Evolutionary conservation across 2,888 invertebrate genomes (phyloP).

Genomic region (Tolmerus cingulatus): DNA sequence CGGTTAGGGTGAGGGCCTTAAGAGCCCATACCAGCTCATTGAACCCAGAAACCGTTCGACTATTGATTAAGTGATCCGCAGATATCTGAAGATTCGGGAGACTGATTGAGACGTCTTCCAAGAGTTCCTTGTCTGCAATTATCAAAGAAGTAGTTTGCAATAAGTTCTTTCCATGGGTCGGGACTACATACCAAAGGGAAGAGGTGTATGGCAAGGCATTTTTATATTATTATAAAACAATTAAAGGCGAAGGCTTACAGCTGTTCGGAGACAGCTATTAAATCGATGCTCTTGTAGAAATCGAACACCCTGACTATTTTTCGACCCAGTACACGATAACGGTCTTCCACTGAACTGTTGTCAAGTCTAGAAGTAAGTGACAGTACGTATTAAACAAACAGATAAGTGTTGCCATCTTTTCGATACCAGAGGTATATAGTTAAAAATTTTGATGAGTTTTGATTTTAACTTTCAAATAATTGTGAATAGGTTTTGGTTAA

Average conservation of each 20-base stretch:
- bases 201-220: background rate
- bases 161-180: background rate
- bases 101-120: conserved; percentile 67
- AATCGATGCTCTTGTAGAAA: background rate
- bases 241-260: background rate
- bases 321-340: background rate
- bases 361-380: background rate
- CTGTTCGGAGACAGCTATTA: background rate
- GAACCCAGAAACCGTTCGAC: conserved; percentile 19
- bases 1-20: conserved; percentile 84
- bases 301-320: background rate
- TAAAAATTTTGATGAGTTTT: background rate
- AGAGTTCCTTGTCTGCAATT: conserved; percentile 63
- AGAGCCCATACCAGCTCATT: conserved; percentile 79
- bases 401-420: background rate
- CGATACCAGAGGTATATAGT: background rate
- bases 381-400: background rate
- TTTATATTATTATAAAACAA: background rate
- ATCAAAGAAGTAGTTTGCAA: background rate
- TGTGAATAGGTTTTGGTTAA: too few relatives aligned
- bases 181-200: conserved; percentile 55
- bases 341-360: background rate
- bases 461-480: too few relatives aligned
- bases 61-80: conserved; percentile 64
- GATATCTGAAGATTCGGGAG: conserved; percentile 67